Conservation (phyloP, 2,797 vertebrate genomes). For the Pseudopleuronectes americanus region DNA sequence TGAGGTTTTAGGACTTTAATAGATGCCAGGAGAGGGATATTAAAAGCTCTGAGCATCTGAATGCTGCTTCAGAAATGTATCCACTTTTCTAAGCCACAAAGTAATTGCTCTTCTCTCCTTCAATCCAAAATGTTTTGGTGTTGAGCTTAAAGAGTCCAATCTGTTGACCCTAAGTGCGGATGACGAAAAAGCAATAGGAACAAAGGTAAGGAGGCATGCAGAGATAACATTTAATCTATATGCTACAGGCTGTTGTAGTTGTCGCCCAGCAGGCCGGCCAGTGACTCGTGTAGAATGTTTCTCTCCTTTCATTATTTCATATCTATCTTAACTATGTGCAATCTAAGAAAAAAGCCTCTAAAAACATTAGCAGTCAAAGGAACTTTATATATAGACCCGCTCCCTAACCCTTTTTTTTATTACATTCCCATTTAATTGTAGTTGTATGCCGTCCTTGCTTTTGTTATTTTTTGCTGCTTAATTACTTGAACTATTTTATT, state of each 20-base stretch:
- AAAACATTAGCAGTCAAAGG: constrained; percentile 29
- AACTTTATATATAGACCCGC: constrained; percentile 4
- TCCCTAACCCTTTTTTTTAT: constrained; percentile 40
- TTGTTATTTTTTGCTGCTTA: constrained; percentile 47
- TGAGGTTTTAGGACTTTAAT: too few species aligned
- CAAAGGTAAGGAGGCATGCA: constrained; percentile 30
- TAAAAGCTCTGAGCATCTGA: too few species aligned
- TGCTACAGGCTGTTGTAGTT: constrained; percentile 14
- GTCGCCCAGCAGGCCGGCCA: constrained; percentile 4
- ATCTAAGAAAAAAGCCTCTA: background rate
- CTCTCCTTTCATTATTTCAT: constrained; percentile 18
- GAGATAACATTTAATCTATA: constrained; percentile 16
- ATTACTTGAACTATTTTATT: constrained; percentile 52
- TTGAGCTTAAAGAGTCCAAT: constrained; percentile 8
- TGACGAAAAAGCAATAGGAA: constrained; percentile 16
- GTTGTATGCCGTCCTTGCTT: background rate
- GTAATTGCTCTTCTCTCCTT: too few species aligned
- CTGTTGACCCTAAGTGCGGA: constrained; percentile 3
- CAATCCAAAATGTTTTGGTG: too few species aligned
- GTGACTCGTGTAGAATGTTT: constrained; percentile 19
- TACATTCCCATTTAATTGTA: constrained; percentile 14
- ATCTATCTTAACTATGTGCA: background rate
- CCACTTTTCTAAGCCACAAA: too few species aligned
- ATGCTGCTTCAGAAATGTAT: too few species aligned
- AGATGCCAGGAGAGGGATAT: too few species aligned